Evolutionary conservation across 53 echinoderm and acorn worm genomes (phyloP), one percentile per base, ranked within the genome.

Genomic region (Pentamera pediparva): DNA sequence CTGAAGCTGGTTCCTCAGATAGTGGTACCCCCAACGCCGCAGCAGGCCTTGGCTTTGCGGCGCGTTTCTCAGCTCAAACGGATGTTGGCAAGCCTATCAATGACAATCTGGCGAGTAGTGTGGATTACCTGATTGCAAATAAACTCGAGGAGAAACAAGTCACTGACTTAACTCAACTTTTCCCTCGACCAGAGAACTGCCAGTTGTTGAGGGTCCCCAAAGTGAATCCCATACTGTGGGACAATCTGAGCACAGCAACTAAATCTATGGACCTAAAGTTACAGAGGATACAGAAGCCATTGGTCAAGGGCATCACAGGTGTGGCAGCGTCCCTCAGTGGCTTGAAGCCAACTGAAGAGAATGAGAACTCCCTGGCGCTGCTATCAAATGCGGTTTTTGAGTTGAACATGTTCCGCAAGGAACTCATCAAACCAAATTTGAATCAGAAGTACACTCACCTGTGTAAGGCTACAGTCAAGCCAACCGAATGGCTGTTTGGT

Each of bases 261-360:
- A 26, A 63, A 11, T 78, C 78, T 7, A 51, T 59, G 52, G 84
- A 84, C 41, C 21, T 84, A 38, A 78, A 84, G 32, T n/a, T 84
- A 2, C 84, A 84, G 30, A 56, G 78, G 19, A 33, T 69, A 32
- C 47, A 84, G 31, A 84, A 70, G 34, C 84, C 72, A 3, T 45
- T 84, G n/a, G 43, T 84, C 13, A 84, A 84, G 50, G 78, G 84
- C 5, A 57, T 84, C 18, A 69, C 72, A 38, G 84, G 72, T 25
- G 52, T 84, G 1, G 36, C 53, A 6, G 58, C 37, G 20, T 15
- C 58, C 2, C 22, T 37, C 43, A 26, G 59, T 25, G 33, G 24
- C 0, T 40, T 15, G 1, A 19, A 49, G 28, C n/a, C 75, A 35
- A 35, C 52, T 34, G 31, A 34, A 1, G 40, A 37, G 13, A 34